Evolutionary conservation across 2,113 vertebrate species (phyloP), one percentile per base, ranked within the genome.

Genomic region (Pholis gunnellus): DNA sequence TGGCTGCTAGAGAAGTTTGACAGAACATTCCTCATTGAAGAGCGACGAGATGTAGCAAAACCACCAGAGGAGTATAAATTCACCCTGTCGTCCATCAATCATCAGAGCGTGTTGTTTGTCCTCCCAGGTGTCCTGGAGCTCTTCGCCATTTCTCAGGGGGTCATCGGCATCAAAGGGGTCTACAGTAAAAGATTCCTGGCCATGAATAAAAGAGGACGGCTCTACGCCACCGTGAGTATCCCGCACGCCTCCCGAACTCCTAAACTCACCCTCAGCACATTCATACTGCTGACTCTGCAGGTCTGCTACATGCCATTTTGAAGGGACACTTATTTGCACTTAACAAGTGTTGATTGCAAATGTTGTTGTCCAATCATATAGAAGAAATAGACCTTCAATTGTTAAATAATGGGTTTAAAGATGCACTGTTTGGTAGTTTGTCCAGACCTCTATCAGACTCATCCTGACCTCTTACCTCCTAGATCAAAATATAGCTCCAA

Each of bases 161-260:
- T 98, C 95, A 96, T 99, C 86, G 97, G 97, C 94, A 98, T 99
- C 96, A 96, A 95, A 94, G 98, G 98, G 91, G 97, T 99, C 96
- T 96, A 97, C 97, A 98, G 97, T 92, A 97, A 97, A 96, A 96
- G 96, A 95, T 99, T 98, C 96, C 95, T 99, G 96, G 97, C 98
- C 94, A 99, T 99, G 98, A 99, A 98, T 95, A 97, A 97, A 94
- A 96, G 97, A 94, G 98, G 98, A 96, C 96, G 98, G 88, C 97
- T 99, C 89, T 96, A 99, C 87, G 97, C 96, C 94, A 97, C 96
- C 78, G 98, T 99, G 94, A 98, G 97, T 97, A 95, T 78, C 57
- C 1, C 36, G 31, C 50, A 54, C 22, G 22, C 25, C 10, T 2
- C 42, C 11, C 57, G 48, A 1, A 61, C 57, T 50, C 48, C 17